A percentile compares a stretch with the other conserved stretches of the same genome.
phyloP scores from a whole-genome alignment of 2,888 invertebrate species.

The Mactromeris polynyma region DNA sequence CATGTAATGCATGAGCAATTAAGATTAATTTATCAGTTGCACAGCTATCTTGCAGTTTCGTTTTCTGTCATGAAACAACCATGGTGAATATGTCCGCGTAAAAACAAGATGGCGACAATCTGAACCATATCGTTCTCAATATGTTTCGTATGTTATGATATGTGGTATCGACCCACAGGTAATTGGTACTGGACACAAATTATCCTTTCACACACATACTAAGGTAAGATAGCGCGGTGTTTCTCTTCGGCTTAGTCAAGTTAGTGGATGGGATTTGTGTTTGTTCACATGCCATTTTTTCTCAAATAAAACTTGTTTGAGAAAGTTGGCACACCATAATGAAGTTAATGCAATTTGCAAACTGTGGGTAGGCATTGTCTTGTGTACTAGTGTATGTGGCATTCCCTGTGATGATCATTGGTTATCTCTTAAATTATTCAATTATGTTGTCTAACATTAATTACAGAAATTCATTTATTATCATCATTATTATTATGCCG shows the following conservation, averaged over 20 bases:
- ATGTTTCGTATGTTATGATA: too few species aligned
- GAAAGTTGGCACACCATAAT: too few species aligned
- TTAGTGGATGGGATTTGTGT: too few species aligned
- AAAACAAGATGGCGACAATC: constrained; percentile 13
- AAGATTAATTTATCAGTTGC: neutral
- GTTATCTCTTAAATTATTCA: too few species aligned
- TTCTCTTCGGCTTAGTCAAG: neutral
- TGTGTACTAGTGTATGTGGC: too few species aligned
- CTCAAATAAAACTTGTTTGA: neutral
- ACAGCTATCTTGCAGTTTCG: neutral
- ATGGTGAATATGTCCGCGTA: constrained; percentile 21
- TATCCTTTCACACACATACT: neutral
- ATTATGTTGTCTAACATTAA: too few species aligned
- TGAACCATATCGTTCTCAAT: neutral
- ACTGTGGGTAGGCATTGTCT: too few species aligned
- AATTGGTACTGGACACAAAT: neutral
- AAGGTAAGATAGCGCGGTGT: neutral
- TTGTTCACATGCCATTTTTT: neutral
- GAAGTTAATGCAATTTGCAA: too few species aligned
- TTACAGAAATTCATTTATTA: too few species aligned
- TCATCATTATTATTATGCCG: too few species aligned
- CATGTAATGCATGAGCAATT: neutral
- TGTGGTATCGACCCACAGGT: too few species aligned
- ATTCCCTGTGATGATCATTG: too few species aligned
- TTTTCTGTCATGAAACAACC: neutral